Evolutionary conservation across 2,888 invertebrate genomes (phyloP).

Genomic region (Eupsilia transversa): DNA sequence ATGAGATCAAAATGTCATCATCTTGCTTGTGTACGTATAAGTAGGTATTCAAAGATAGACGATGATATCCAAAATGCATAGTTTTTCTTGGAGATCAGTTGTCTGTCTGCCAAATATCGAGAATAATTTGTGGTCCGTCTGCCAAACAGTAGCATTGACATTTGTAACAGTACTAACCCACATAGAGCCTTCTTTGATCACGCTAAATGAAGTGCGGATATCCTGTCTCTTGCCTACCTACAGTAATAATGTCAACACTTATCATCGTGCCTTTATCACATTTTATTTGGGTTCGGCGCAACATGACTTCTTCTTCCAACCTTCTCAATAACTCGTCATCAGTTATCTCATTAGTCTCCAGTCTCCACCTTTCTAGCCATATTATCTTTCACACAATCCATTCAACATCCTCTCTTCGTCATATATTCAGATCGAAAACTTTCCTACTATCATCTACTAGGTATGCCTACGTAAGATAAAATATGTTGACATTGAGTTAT

Average conservation of each 20-base stretch:
- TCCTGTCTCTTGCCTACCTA: background rate
- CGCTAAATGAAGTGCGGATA: background rate
- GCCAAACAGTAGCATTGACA: background rate
- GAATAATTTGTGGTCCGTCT: background rate
- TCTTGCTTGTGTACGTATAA: no score
- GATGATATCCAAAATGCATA: no score
- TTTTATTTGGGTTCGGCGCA: background rate
- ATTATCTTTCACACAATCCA: background rate
- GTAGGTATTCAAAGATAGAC: no score
- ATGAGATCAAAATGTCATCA: no score
- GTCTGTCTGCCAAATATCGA: background rate
- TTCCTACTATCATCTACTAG: background rate
- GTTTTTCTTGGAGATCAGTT: no score
- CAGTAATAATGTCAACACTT: background rate
- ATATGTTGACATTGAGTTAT: conserved; percentile 4
- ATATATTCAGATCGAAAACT: conserved; percentile 2
- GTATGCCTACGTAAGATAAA: background rate
- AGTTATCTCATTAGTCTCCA: background rate
- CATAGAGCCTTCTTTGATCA: background rate
- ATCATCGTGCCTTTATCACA: no score
- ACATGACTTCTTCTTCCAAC: background rate
- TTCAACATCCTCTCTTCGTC: background rate
- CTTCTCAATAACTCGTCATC: background rate
- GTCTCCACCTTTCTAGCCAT: no score
- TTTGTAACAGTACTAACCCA: background rate